Evolutionary conservation across 2,113 vertebrate genomes (phyloP).

Genomic region (Aspiorhynchus laticeps): DNA sequence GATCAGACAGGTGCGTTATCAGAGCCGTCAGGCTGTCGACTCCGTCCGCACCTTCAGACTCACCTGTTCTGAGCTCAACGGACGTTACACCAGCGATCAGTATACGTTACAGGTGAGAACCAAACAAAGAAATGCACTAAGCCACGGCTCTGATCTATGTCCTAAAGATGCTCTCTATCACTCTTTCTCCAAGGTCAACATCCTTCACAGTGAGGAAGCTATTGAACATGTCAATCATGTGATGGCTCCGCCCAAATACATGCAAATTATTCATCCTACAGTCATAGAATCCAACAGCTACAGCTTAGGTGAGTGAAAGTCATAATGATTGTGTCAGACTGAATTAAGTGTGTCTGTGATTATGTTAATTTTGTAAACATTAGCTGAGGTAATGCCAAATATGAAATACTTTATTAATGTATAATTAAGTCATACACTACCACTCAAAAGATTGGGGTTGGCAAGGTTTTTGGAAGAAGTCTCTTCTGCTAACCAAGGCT

Average conservation of each 20-base stretch:
- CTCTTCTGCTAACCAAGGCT: background rate
- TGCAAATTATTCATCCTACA: slow-evolving; percentile 84
- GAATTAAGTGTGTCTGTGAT: background rate
- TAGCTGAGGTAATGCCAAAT: background rate
- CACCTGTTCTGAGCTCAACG: slow-evolving; percentile 94
- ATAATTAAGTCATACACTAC: no score
- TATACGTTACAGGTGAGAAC: slow-evolving; percentile 88
- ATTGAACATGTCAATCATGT: slow-evolving; percentile 83
- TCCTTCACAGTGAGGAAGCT: slow-evolving; percentile 82
- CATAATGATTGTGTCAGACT: background rate
- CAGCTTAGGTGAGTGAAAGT: slow-evolving; percentile 77
- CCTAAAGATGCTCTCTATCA: background rate
- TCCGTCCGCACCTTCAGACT: slow-evolving; percentile 84
- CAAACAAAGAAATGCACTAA: background rate
- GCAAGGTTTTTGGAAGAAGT: no score
- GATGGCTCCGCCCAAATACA: slow-evolving; percentile 83
- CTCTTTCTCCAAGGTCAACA: slow-evolving; percentile 76
- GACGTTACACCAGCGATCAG: slow-evolving; percentile 94
- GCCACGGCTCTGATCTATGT: background rate
- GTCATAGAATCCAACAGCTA: slow-evolving; percentile 71
- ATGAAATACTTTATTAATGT: background rate
- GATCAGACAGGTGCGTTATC: slow-evolving; percentile 85
- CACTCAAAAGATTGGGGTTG: no score
- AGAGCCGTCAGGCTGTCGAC: slow-evolving; percentile 77
- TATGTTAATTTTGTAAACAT: background rate